Evolutionary conservation across 2,797 vertebrate genomes (phyloP).

Genomic region (Phataginus tricuspis): DNA sequence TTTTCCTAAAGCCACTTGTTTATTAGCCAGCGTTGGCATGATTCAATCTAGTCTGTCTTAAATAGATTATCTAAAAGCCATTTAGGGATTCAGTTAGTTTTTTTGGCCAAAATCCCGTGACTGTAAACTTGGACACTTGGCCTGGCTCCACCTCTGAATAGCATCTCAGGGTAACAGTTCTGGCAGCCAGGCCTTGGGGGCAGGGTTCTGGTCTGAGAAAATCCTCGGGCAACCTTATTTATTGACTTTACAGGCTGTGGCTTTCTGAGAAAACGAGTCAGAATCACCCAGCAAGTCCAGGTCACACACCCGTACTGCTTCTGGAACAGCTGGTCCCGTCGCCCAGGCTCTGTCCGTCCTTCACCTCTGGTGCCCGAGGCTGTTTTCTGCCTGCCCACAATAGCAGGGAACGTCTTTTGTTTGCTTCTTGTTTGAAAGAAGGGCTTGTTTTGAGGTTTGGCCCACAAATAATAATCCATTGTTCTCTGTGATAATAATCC

Average conservation of each 20-base stretch:
- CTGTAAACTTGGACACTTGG: not conserved
- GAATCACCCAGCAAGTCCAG: not conserved
- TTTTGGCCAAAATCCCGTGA: not conserved
- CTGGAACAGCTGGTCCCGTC: slow-evolving; percentile 25
- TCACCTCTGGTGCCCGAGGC: slow-evolving; percentile 61
- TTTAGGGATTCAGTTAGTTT: not conserved
- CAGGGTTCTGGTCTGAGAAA: not conserved
- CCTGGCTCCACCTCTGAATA: not conserved
- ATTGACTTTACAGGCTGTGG: not conserved
- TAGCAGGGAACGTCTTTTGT: slow-evolving; percentile 77
- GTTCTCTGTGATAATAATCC: slow-evolving; percentile 78
- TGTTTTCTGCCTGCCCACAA: slow-evolving; percentile 73
- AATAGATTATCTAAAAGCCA: not conserved
- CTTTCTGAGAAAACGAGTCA: not conserved
- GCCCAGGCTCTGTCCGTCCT: not conserved
- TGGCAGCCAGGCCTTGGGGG: not conserved
- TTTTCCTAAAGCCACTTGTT: not conserved
- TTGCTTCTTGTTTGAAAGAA: slow-evolving; percentile 80
- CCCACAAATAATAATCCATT: slow-evolving; percentile 78
- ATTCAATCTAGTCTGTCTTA: not conserved
- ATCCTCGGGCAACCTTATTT: not conserved
- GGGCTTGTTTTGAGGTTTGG: slow-evolving; percentile 83
- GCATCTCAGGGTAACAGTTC: not conserved
- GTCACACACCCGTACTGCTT: not conserved
- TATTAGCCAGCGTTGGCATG: not conserved